Conservation (phyloP, 1,140 invertebrate genomes). For the Scaptomyza hsui region DNA sequence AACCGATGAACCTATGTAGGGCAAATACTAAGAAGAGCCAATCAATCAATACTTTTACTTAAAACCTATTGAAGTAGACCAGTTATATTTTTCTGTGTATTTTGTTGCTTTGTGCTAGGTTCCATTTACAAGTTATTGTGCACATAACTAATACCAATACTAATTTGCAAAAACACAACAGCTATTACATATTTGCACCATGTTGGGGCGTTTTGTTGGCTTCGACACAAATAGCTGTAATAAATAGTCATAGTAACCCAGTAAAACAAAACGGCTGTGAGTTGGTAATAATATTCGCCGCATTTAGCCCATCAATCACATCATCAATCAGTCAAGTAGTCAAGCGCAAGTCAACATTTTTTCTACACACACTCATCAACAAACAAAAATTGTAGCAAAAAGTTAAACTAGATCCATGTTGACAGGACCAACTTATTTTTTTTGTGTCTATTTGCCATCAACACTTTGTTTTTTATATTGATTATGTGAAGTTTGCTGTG, state of each 20-base stretch:
- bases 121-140: conserved; percentile 25
- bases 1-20: too few species aligned
- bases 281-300: conserved; percentile 55
- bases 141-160: conserved; percentile 65
- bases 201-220: conserved; percentile 11
- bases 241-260: conserved; percentile 73
- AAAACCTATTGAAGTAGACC: too few species aligned
- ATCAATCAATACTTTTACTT: too few species aligned
- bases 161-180: conserved; percentile 50
- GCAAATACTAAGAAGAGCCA: too few species aligned
- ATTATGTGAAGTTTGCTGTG: not conserved
- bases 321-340: conserved; percentile 54
- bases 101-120: not conserved
- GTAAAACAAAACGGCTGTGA: conserved; percentile 19
- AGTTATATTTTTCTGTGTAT: too few species aligned
- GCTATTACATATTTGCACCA: conserved; percentile 48
- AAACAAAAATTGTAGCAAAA: not conserved
- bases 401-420: not conserved
- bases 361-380: not conserved
- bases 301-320: conserved; percentile 68
- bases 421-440: not conserved
- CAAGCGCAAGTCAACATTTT: conserved; percentile 9
- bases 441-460: too few species aligned
- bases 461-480: not conserved
- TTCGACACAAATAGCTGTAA: conserved; percentile 63